Evolutionary conservation across 2,797 vertebrate species (phyloP).

Genomic region (Scleropages formosus): DNA sequence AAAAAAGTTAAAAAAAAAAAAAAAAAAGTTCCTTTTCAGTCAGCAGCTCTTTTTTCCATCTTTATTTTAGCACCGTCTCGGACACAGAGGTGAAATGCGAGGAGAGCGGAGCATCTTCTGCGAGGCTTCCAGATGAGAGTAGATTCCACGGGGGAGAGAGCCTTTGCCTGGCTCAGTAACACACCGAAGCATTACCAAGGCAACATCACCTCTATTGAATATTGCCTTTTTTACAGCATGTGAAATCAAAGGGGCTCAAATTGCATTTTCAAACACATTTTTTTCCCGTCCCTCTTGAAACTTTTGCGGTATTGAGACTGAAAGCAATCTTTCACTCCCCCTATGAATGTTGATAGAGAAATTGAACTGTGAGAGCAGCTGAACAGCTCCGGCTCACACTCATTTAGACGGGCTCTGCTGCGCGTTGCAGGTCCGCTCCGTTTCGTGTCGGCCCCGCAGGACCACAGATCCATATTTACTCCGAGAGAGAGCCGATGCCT

Average conservation of each 20-base stretch:
- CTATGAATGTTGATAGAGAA: constrained; percentile 27
- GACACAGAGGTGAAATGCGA: neutral
- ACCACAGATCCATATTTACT: constrained; percentile 6
- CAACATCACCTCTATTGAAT: constrained; percentile 11
- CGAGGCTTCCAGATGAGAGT: neutral
- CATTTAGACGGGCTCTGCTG: constrained; percentile 14
- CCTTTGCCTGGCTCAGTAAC: neutral
- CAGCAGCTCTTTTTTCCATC: neutral
- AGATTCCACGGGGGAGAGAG: neutral
- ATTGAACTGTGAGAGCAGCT: constrained; percentile 23
- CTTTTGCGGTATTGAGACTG: constrained; percentile 25
- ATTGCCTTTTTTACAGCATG: constrained; percentile 20
- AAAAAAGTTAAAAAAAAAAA: too few species aligned
- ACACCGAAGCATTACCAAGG: neutral
- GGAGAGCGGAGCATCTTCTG: neutral
- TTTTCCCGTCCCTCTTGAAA: neutral
- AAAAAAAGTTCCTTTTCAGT: too few species aligned
- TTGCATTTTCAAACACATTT: constrained; percentile 24
- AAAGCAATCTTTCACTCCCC: constrained; percentile 29
- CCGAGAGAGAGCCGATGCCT: constrained; percentile 51
- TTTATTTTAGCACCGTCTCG: neutral
- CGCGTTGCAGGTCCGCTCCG: constrained; percentile 14
- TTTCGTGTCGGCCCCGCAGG: constrained; percentile 7
- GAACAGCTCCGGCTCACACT: constrained; percentile 22
- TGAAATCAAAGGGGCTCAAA: constrained; percentile 20